phyloP scores from a whole-genome alignment of 2,797 vertebrate species.

The Mallotus villosus region DNA sequence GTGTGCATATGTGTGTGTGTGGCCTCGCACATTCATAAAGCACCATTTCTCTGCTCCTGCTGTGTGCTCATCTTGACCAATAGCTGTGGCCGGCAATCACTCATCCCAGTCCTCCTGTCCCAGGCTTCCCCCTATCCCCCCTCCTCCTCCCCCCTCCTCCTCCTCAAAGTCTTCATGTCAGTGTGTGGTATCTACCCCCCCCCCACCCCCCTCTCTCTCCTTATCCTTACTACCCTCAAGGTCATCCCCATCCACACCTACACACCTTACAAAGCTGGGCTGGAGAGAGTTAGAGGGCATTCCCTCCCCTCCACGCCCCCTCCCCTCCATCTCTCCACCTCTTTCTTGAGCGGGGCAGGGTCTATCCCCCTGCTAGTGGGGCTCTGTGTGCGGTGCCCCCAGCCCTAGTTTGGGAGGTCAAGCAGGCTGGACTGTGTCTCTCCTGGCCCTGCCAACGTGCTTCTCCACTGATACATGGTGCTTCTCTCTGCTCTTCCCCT shows the following conservation, averaged over 20 bases:
- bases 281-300: not conserved
- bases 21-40: no score
- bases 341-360: conserved; percentile 37
- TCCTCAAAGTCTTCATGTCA: conserved; percentile 59
- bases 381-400: conserved; percentile 47
- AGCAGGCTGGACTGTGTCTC: conserved; percentile 44
- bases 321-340: not conserved
- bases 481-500: conserved; percentile 32
- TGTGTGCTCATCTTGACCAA: conserved; percentile 53
- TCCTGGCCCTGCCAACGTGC: conserved; percentile 40
- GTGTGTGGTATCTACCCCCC: conserved; percentile 37
- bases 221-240: conserved; percentile 62
- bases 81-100: conserved; percentile 68
- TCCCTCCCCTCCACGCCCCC: not conserved
- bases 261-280: conserved; percentile 12
- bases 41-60: no score
- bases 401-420: conserved; percentile 55
- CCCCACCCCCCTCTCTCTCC: conserved; percentile 1
- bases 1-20: conserved; percentile 23
- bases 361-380: conserved; percentile 35
- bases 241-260: conserved; percentile 7
- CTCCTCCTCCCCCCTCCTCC: conserved; percentile 28
- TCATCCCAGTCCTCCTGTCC: conserved; percentile 60
- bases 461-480: conserved; percentile 14
- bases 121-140: conserved; percentile 37